These are phyloP conservation scores for Lasiurus cinereus DNA, from an alignment of 2,113 vertebrate species.

Conservation along the genomic window DNA sequence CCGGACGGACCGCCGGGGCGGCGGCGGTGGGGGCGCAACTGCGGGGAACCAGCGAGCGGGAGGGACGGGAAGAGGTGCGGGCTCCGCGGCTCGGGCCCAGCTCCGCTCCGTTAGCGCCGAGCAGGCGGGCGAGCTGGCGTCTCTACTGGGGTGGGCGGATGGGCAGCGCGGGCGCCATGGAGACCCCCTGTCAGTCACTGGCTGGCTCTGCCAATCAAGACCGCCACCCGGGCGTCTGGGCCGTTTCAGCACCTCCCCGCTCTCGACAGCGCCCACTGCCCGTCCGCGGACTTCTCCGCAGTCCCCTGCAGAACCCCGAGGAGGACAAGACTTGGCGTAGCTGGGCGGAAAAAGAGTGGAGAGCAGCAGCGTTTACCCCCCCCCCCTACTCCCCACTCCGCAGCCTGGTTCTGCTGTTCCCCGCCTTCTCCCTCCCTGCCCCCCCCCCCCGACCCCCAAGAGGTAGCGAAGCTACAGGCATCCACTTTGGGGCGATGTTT, in stretches of 20 bases:
- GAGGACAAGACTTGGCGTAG: not conserved
- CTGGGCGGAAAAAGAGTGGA: not conserved
- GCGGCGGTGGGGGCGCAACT: not conserved
- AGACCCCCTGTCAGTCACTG: constrained; percentile 95
- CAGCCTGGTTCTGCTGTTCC: not conserved
- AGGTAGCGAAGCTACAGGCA: constrained; percentile 32
- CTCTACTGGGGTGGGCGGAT: constrained; percentile 95
- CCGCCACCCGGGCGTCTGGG: constrained; percentile 77
- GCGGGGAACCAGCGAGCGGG: not conserved
- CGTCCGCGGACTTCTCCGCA: not conserved
- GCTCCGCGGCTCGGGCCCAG: constrained; percentile 52
- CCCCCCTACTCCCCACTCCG: not conserved
- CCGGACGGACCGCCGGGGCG: not conserved
- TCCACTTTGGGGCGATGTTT: constrained; percentile 43
- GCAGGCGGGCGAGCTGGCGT: constrained; percentile 78
- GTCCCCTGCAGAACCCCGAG: constrained; percentile 3
- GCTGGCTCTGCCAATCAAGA: constrained; percentile 94
- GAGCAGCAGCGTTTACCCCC: not conserved
- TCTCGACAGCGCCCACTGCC: constrained; percentile 85
- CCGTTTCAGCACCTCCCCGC: constrained; percentile 91
- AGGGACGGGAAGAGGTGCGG: constrained; percentile 46
- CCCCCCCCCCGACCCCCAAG: not conserved
- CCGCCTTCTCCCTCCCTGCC: too few relatives aligned
- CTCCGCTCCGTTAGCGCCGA: not conserved
- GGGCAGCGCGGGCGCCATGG: constrained; percentile 94